These are phyloP conservation scores for Chelonoidis abingdonii DNA, from an alignment of 2,113 vertebrate genomes.

Conservation along the genomic window DNA sequence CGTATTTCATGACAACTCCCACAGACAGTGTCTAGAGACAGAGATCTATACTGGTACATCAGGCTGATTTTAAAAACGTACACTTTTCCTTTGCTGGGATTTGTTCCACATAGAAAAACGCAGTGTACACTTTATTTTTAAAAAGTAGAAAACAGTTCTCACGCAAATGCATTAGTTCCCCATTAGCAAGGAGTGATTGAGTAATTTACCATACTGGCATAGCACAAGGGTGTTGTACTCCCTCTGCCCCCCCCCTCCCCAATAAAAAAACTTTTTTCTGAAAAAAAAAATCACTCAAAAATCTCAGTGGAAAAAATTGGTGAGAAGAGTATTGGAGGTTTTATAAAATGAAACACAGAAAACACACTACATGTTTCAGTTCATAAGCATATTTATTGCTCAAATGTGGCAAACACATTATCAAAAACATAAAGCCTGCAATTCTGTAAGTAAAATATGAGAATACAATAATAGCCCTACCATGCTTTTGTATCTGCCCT, in stretches of 20 bases:
- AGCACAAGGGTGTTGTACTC: background rate
- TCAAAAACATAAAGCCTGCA: background rate
- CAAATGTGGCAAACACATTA: rapidly evolving
- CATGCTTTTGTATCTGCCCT: background rate
- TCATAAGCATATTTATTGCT: background rate
- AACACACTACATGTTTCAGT: background rate
- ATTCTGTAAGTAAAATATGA: background rate
- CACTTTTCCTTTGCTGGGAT: background rate
- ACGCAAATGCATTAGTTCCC: background rate
- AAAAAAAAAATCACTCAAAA: background rate
- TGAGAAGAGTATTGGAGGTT: background rate
- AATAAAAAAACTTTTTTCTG: background rate
- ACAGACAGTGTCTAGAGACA: background rate
- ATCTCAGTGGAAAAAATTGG: background rate
- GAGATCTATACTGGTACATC: background rate
- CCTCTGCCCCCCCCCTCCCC: background rate
- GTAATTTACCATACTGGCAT: background rate
- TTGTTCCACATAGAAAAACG: background rate
- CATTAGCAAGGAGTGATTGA: background rate
- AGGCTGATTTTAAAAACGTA: background rate
- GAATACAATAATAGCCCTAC: background rate
- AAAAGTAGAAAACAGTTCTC: background rate
- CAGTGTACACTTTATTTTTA: background rate
- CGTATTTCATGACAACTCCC: background rate
- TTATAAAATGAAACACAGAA: background rate